phyloP scores from a whole-genome alignment of 2,888 invertebrate species.

The Gnatocerus cornutus region DNA sequence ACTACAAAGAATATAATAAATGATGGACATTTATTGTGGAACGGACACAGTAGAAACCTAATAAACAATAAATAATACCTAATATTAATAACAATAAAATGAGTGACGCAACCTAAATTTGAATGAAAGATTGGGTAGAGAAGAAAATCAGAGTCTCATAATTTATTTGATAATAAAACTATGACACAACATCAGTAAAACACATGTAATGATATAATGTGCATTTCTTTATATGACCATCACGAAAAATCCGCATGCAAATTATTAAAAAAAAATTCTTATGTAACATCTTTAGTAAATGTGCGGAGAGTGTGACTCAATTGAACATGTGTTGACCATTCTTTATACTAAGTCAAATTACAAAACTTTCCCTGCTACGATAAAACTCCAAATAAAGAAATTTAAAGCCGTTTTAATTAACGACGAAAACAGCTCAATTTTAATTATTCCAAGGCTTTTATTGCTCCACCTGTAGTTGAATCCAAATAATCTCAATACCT shows the following conservation, averaged over 20 bases:
- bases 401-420: constrained; percentile 36
- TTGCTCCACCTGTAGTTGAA: constrained; percentile 33
- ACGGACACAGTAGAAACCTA: constrained; percentile 20
- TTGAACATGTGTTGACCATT: constrained; percentile 39
- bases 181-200: constrained; percentile 34
- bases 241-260: constrained; percentile 37
- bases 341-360: constrained; percentile 35
- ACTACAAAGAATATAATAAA: constrained; percentile 32
- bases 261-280: constrained; percentile 37
- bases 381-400: constrained; percentile 39
- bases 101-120: constrained; percentile 15
- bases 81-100: constrained; percentile 26
- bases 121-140: constrained; percentile 7
- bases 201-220: constrained; percentile 36
- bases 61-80: constrained; percentile 27
- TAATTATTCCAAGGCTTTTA: constrained; percentile 38
- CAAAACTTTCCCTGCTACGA: constrained; percentile 34
- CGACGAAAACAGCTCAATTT: constrained; percentile 24
- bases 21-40: constrained; percentile 38
- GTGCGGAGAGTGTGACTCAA: constrained; percentile 39
- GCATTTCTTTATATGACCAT: constrained; percentile 36
- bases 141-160: constrained; percentile 27
- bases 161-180: constrained; percentile 29
- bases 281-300: constrained; percentile 42
- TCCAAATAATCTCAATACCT: constrained; percentile 24